These are phyloP conservation scores for Azemiops feae DNA, from an alignment of 2,113 vertebrate genomes.

Conservation along the genomic window DNA sequence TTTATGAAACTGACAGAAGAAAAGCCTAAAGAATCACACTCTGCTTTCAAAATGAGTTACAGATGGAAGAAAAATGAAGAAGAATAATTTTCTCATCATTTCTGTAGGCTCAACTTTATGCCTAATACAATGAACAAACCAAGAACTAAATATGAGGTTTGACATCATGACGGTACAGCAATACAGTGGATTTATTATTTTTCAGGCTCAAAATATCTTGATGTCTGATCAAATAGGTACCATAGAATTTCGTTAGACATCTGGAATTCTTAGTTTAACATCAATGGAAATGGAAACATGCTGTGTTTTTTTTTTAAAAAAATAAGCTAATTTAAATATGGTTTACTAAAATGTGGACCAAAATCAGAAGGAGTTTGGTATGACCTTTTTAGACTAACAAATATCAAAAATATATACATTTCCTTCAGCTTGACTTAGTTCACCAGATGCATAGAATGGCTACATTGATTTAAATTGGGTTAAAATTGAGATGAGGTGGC, in stretches of 20 bases:
- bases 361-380: neutral
- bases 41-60: conserved; percentile 21
- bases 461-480: neutral
- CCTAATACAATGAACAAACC: neutral
- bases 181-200: conserved; percentile 43
- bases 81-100: neutral
- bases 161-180: neutral
- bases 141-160: conserved; percentile 2
- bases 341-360: neutral
- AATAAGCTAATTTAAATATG: neutral
- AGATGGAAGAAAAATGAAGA: conserved; percentile 7
- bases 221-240: conserved; percentile 6
- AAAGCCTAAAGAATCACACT: conserved; percentile 28
- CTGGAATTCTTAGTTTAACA: neutral
- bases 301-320: neutral
- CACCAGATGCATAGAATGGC: neutral
- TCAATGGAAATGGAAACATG: neutral
- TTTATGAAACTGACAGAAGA: conserved; percentile 28
- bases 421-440: neutral
- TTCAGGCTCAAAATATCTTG: conserved; percentile 29
- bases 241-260: conserved; percentile 4
- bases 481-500: neutral
- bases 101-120: conserved; percentile 8
- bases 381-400: neutral
- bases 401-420: neutral